Evolutionary conservation across 2,797 vertebrate genomes (phyloP), one percentile per base, ranked within the genome.

Genomic region (Sternarchorhynchus goeldii): DNA sequence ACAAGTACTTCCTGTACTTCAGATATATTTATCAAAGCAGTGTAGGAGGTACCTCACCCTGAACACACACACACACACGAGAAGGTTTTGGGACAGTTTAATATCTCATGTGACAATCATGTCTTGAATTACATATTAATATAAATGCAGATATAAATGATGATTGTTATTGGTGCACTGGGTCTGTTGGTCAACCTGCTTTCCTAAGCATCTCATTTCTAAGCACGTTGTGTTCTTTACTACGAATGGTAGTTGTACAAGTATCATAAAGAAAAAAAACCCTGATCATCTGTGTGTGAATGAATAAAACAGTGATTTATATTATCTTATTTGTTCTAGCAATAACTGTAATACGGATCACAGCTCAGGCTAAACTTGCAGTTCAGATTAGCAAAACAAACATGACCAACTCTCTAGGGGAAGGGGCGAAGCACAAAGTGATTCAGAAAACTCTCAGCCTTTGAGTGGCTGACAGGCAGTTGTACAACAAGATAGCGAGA

Each of bases 341-440:
- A 50, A 17, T 18, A 41, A 69, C 64, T 17, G 29, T 67, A 32
- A 34, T 21, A n/a, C 21, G 8, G 41, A 31, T 56, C 58, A 70
- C 34, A 39, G 50, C 31, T 67, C 6, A 8, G 3, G 31, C 58
- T 76, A 32, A 78, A 32, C 65, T 55, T 7, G 25, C 32, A 18
- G 41, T 18, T 12, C 39, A 63, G 76, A 71, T 77, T 31, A 71
- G 6, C 64, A 75, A 62, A 18, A 32, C 45, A 83, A 72, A 81
- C 56, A 69, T 10, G 5, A 53, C 18, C 18, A 18, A 29, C 5
- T 41, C 31, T 45, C 2, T 21, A 31, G 56, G 6, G 20, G 34
- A 10, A 16, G 3, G 6, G n/a, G 32, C 59, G 45, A 66, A 65
- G 14, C 14, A 1, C 36, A 10, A 32, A 10, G 50, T 10, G 21